Evolutionary conservation across 2,888 invertebrate genomes (phyloP), one percentile per base, ranked within the genome.

Genomic region (Scaptomyza tumidula): DNA sequence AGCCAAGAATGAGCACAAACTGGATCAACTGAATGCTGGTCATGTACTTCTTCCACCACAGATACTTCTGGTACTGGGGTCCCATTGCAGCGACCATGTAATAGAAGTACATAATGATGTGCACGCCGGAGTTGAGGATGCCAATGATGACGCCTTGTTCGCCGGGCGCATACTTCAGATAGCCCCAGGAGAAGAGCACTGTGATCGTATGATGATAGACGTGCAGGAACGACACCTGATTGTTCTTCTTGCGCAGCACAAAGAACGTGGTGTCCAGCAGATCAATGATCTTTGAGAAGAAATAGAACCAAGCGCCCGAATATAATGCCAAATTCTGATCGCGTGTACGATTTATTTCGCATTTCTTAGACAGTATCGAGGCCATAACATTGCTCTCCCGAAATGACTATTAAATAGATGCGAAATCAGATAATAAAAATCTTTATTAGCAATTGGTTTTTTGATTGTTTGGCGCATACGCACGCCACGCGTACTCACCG

Each of bases 181-280:
- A 97, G 19, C 95, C 95, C 96, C 96, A 97, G 1, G 95, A 95
- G 90, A 96, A 95, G 67, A 96, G 92, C 27, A 96, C 97, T 93
- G 96, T 96, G 90, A 95, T 93, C 2, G 95, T 94, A 90, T 98
- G 98, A 91, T 98, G 98, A 89, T 97, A 98, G 13, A 98, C 95
- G 89, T 98, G 98, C 16, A 98, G 94, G 90, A 97, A 96, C 0
- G 97, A 95, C 27, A 98, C 95, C 92, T 98, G 98, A 59, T 95
- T 95, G 85, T 96, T 95, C 92, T 98, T 98, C 92, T 98, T 98
- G 52, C 98, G 94, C 80, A 98, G 91, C 7, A 98, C 96, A 90
- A 98, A 98, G 93, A 98, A 98, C 24, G 97, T 94, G 0, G 96
- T 97, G 88, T 97, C 97, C 65, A 96, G 89, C 0, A 97, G 93